phyloP scores from a whole-genome alignment of 2,797 vertebrate species.

The Morelia viridis region DNA sequence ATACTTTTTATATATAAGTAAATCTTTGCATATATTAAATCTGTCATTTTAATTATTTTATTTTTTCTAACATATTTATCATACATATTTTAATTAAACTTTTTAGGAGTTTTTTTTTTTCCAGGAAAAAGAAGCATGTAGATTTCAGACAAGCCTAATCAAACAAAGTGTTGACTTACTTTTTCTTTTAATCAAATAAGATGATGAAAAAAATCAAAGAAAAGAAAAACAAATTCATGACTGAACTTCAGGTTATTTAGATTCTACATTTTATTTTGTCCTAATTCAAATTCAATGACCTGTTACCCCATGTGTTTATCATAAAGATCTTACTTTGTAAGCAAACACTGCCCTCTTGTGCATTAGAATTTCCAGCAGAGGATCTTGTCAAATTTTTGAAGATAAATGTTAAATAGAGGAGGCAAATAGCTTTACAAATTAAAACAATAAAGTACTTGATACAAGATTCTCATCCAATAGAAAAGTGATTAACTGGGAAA shows the following conservation, averaged over 20 bases:
- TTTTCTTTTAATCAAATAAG: conserved; percentile 48
- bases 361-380: conserved; percentile 42
- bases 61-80: background rate
- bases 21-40: conserved; percentile 39
- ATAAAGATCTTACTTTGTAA: conserved; percentile 41
- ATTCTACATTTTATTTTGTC: conserved; percentile 52
- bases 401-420: background rate
- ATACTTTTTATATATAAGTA: conserved; percentile 31
- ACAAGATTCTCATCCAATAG: background rate
- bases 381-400: background rate
- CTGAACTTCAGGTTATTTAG: conserved; percentile 6
- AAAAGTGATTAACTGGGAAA: background rate
- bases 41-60: background rate
- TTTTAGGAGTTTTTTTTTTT: background rate
- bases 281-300: conserved; percentile 50
- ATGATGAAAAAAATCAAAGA: conserved; percentile 13
- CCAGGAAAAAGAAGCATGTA: background rate
- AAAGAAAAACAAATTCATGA: conserved; percentile 20
- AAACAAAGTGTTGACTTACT: conserved; percentile 45
- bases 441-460: background rate
- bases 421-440: background rate
- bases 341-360: conserved; percentile 79
- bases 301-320: conserved; percentile 36
- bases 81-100: background rate
- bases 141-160: background rate